A percentile compares a stretch with the other conserved stretches of the same genome.
Evolutionary conservation across 2,888 invertebrate species (phyloP).

Genomic region (Psylliodes chrysocephalus): DNA sequence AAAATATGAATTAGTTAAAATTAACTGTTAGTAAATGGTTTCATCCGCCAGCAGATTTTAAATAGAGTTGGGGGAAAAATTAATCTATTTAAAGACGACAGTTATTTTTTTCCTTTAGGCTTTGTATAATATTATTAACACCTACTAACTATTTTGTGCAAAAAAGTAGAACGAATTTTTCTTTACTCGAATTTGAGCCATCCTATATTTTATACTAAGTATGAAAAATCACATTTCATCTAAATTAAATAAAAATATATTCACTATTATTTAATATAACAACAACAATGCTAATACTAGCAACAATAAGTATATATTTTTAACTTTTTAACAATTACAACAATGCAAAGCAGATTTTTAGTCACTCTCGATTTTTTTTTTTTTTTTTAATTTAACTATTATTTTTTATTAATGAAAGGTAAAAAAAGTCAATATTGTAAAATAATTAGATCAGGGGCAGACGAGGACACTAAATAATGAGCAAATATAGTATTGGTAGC

Average conservation of each 20-base stretch:
- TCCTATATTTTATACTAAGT: constrained; percentile 48
- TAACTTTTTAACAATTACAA: constrained; percentile 63
- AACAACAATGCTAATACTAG: constrained; percentile 63
- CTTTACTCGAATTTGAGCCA: constrained; percentile 26
- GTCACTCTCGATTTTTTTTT: no score
- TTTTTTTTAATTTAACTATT: no score
- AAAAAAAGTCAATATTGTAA: no score
- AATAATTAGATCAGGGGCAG: no score
- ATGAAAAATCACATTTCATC: constrained; percentile 53
- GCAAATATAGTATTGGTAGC: no score
- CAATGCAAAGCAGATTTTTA: constrained; percentile 61
- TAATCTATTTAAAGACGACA: constrained; percentile 1
- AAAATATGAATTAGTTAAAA: background rate
- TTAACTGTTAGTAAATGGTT: background rate
- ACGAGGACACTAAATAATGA: no score
- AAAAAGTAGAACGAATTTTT: constrained; percentile 41
- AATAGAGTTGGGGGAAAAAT: background rate
- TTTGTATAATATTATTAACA: constrained; percentile 29
- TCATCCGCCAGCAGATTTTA: constrained; percentile 10
- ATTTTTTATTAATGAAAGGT: no score
- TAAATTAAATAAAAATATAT: constrained; percentile 58
- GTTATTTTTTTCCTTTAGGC: constrained; percentile 22
- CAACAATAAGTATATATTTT: constrained; percentile 63
- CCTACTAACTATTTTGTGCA: constrained; percentile 47
- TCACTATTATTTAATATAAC: constrained; percentile 60